These are phyloP conservation scores for Montipora sp. DNA, from an alignment of 64 coral and sea anemone genomes.

Conservation along the genomic window DNA sequence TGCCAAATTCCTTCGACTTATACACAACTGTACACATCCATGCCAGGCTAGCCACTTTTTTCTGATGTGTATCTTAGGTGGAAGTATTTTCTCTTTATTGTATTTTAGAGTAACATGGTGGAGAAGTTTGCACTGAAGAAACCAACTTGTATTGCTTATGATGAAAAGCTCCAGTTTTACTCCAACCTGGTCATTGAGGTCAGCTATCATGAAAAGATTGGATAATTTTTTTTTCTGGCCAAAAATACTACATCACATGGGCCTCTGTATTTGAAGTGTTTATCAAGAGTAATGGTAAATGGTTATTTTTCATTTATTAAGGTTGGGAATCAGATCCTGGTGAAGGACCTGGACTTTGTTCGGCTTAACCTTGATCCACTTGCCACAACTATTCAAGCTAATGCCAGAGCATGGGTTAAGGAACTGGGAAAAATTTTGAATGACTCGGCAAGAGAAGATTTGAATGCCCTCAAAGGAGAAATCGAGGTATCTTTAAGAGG, in stretches of 20 bases:
- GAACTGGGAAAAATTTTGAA: constrained; percentile 95
- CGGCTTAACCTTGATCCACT: constrained; percentile 93
- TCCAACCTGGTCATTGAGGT: constrained; percentile 97
- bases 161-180: constrained; percentile 99
- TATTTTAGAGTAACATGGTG: constrained; percentile 91
- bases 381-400: constrained; percentile 91
- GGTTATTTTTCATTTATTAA: constrained; percentile 2
- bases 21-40: too few species aligned
- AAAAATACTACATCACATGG: too few species aligned
- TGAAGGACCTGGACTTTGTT: constrained; percentile 88
- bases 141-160: constrained; percentile 93
- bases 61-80: too few species aligned
- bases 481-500: constrained; percentile 71
- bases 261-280: too few species aligned
- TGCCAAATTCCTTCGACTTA: too few species aligned
- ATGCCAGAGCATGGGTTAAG: constrained; percentile 97
- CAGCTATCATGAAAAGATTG: background rate
- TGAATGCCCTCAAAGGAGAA: constrained; percentile 81
- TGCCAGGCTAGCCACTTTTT: too few species aligned
- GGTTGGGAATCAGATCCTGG: constrained; percentile 89
- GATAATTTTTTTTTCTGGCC: too few species aligned
- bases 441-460: constrained; percentile 92
- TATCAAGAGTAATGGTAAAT: background rate
- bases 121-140: constrained; percentile 96
- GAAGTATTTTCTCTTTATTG: background rate